phyloP scores from a whole-genome alignment of 2,797 vertebrate species.

The Pteronotus mesoamericanus region DNA sequence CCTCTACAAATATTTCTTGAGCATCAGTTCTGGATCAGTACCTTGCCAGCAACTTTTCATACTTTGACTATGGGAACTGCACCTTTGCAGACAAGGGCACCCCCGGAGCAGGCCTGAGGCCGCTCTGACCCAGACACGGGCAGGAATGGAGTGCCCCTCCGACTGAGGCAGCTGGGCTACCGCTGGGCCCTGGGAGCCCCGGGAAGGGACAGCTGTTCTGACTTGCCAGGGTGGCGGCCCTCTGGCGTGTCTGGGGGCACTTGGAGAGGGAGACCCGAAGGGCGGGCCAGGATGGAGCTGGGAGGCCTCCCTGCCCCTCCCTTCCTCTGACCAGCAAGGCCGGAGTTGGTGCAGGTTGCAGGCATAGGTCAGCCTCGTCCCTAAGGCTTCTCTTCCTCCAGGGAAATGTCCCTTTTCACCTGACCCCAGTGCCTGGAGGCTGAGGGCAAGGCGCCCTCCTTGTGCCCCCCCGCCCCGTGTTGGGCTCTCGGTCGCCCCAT shows the following conservation, averaged over 20 bases:
- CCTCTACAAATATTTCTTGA: neutral
- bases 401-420: neutral
- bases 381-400: neutral
- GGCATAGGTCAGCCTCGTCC: neutral
- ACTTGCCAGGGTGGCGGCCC: neutral
- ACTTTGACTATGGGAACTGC: neutral
- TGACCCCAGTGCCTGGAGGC: neutral
- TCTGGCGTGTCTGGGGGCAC: neutral
- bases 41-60: neutral
- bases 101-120: neutral
- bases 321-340: neutral
- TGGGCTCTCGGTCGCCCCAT: neutral
- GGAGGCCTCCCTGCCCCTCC: too few relatives aligned
- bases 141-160: neutral
- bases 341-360: neutral
- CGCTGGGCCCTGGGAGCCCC: neutral
- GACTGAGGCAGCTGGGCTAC: neutral
- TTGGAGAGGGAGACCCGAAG: neutral
- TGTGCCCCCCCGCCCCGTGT: accelerated
- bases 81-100: neutral
- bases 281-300: accelerated
- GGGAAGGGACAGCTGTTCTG: neutral
- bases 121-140: neutral
- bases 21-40: neutral
- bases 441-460: neutral